Percentiles rank a stretch among this genome's conserved stretches.
These are phyloP conservation scores for Orchesella cincta DNA, from an alignment of 1,140 invertebrate species.

Conservation along the genomic window DNA sequence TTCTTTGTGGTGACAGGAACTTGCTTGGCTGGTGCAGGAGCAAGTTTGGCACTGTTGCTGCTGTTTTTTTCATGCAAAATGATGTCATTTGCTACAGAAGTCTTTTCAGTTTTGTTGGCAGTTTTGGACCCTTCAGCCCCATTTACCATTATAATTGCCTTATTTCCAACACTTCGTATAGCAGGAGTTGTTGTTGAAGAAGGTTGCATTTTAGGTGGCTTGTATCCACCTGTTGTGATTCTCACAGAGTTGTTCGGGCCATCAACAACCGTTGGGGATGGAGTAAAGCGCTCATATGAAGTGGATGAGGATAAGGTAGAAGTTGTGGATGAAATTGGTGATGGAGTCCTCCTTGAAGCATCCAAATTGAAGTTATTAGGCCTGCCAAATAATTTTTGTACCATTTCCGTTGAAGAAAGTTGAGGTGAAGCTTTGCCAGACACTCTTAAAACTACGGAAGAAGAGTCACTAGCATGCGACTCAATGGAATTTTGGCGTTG, in stretches of 20 bases:
- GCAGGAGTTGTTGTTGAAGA: no score
- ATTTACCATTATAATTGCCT: constrained; percentile 48
- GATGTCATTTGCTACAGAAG: background rate
- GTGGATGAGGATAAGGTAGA: constrained; percentile 35
- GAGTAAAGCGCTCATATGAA: constrained; percentile 36
- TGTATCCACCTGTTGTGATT: constrained; percentile 32
- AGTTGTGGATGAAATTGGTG: constrained; percentile 37
- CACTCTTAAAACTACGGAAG: background rate
- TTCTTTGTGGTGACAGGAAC: background rate
- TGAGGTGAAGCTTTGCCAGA: background rate
- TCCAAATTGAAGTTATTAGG: constrained; percentile 14
- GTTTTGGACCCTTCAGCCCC: background rate
- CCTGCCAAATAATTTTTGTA: constrained; percentile 40
- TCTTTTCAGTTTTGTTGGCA: constrained; percentile 11
- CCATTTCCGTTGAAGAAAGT: constrained; percentile 37
- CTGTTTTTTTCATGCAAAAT: constrained; percentile 3
- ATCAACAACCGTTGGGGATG: constrained; percentile 33
- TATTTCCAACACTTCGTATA: constrained; percentile 47
- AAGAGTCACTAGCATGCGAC: background rate
- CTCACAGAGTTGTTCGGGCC: constrained; percentile 37
- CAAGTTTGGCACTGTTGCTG: no score
- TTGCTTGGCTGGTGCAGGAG: background rate
- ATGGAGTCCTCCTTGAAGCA: constrained; percentile 16
- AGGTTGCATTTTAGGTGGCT: constrained; percentile 30
- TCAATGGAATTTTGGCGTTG: constrained; percentile 21